Conservation (phyloP, 2,113 vertebrate genomes). For the Dicaeum eximium region DNA sequence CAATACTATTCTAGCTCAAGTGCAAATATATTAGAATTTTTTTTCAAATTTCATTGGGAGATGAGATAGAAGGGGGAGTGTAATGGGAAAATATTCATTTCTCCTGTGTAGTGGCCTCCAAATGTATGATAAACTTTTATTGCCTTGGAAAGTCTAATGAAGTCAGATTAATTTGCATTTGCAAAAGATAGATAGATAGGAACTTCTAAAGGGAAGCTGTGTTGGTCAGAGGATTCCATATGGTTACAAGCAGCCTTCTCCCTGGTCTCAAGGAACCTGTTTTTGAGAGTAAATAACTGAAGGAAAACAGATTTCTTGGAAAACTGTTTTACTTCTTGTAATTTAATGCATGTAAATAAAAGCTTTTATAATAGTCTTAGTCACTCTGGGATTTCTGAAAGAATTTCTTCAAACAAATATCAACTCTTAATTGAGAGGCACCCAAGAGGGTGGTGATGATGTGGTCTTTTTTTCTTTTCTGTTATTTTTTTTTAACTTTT, state of each 20-base stretch:
- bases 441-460: background rate
- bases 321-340: conserved; percentile 36
- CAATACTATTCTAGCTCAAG: background rate
- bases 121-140: conserved; percentile 19
- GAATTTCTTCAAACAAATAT: conserved; percentile 30
- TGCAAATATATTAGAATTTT: background rate
- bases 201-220: background rate
- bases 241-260: background rate
- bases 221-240: conserved; percentile 18
- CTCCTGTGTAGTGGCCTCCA: background rate
- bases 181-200: background rate
- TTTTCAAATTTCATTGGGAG: background rate
- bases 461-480: rapidly evolving
- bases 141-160: conserved; percentile 8
- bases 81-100: background rate
- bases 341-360: conserved; percentile 50
- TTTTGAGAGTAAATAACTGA: conserved; percentile 54
- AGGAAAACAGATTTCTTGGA: conserved; percentile 45
- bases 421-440: conserved; percentile 29
- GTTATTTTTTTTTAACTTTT: background rate
- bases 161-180: conserved; percentile 22
- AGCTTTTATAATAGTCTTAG: conserved; percentile 16
- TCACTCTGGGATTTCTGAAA: background rate
- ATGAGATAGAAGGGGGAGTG: background rate
- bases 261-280: background rate